phyloP scores from a whole-genome alignment of 1,140 invertebrate species.

The Chelonus insularis region DNA sequence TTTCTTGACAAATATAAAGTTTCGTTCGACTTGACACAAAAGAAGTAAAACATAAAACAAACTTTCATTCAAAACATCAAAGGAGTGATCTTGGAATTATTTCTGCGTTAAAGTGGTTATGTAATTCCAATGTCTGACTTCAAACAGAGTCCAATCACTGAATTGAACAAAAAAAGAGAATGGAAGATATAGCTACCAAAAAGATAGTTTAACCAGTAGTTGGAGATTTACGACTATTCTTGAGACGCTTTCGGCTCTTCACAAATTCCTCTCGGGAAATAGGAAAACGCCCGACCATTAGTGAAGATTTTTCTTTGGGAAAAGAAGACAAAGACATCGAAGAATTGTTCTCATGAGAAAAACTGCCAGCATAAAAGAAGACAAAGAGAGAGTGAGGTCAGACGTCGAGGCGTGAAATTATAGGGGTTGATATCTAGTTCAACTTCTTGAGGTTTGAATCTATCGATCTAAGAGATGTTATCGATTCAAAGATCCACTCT shows the following conservation, averaged over 20 bases:
- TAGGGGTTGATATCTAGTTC: slow-evolving; percentile 9
- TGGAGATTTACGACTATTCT: slow-evolving; percentile 6
- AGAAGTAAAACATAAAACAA: too few relatives aligned
- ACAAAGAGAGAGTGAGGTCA: neutral
- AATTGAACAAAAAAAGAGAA: neutral
- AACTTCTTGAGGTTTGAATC: neutral
- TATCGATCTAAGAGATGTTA: neutral
- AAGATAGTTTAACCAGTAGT: neutral
- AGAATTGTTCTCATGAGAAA: slow-evolving; percentile 2
- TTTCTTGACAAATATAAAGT: too few relatives aligned
- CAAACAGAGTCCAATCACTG: slow-evolving; percentile 15
- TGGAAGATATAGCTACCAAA: neutral
- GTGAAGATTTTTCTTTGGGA: neutral
- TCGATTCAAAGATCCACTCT: neutral
- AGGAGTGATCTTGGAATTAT: slow-evolving; percentile 4
- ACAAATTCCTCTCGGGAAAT: slow-evolving; percentile 16
- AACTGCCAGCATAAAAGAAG: neutral
- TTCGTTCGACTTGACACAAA: too few relatives aligned
- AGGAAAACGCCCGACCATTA: slow-evolving; percentile 11
- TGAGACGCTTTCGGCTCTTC: neutral
- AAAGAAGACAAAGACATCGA: neutral
- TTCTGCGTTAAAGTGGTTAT: neutral
- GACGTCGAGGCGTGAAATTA: slow-evolving; percentile 17
- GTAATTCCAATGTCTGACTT: slow-evolving; percentile 20
- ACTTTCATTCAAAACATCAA: neutral